Base-by-base conservation (phyloP, 2,113 vertebrate species). In the Oxyura jamaicensis region DNA sequence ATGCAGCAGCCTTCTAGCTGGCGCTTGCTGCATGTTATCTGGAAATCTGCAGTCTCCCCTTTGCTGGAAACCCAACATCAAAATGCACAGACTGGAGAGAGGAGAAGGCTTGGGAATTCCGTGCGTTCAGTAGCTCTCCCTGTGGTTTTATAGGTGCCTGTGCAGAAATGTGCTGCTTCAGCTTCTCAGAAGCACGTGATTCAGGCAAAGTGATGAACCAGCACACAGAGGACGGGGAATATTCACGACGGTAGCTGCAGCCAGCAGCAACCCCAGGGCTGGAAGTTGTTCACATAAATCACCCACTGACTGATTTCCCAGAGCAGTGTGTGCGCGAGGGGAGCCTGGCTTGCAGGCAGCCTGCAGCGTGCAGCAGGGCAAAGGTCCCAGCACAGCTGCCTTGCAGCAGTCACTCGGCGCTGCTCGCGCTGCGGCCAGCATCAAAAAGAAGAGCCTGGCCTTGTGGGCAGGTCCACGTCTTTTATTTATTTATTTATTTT, bases 121-220 rank as follows among this genome's bases (percentile, higher is more conserved):
- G 2, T 2, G 1, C 2, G 0, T 68, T 71, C 60, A 36, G 69
- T 52, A 39, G 3, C 80, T 87, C 67, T 83, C 44, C 52, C 23
- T 1, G 4, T 52, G 83, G 60, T 72, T 91, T 66, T 56, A 7
- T 31, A 88, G 88, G 53, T 81, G 73, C 42, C 46, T 31, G 52
- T 55, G 13, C 66, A 78, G 88, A 78, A 86, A 86, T 58, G 83
- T 92, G 90, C 83, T 91, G 66, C 73, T 58, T 93, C 93, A 96
- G 83, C 83, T 73, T 42, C 72, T 56, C 25, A 4, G 25, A 22
- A 28, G 42, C 73, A n/a, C 6, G 4, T 75, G 85, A 23, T 81
- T 67, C 33, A 0, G 36, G 56, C 33, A 29, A 42, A 88, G 68
- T 7, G 73, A 88, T 86, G 93, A 93, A 22, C 31, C 92, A 86